Conservation (phyloP, 2,797 vertebrate species). For the Orientallactaga sibirica region DNA sequence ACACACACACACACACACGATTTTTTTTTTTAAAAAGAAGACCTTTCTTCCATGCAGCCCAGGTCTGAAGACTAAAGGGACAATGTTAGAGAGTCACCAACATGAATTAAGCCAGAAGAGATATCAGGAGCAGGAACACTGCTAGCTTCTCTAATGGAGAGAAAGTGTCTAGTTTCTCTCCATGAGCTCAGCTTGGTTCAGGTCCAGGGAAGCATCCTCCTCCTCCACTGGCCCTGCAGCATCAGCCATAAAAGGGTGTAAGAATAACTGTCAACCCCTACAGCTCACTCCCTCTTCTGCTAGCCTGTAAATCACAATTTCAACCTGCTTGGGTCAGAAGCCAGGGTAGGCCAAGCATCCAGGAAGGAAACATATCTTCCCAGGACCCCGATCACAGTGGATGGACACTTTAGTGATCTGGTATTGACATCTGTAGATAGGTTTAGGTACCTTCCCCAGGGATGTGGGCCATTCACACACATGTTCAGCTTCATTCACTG, state of each 20-base stretch:
- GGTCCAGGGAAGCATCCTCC: not conserved
- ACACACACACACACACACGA: not conserved
- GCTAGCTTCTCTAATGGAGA: too few species aligned
- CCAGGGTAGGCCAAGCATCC: not conserved
- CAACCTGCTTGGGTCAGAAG: not conserved
- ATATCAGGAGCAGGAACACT: not conserved
- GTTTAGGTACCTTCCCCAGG: not conserved
- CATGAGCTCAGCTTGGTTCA: not conserved
- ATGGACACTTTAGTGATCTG: not conserved
- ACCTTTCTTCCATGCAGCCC: not conserved
- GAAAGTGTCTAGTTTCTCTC: not conserved
- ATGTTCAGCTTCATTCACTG: not conserved
- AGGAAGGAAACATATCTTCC: not conserved
- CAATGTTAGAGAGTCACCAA: accelerated
- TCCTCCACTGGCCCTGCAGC: not conserved
- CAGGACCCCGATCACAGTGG: not conserved
- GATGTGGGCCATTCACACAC: not conserved
- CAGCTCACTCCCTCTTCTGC: not conserved
- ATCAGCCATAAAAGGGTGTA: slow-evolving; percentile 54
- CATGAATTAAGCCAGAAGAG: not conserved
- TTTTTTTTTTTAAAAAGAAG: not conserved
- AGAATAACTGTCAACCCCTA: not conserved
- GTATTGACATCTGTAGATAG: not conserved
- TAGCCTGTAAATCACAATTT: not conserved
- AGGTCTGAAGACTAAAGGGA: not conserved